phyloP scores from a whole-genome alignment of 2,113 vertebrate genomes.

The Catharus bicknelli region DNA sequence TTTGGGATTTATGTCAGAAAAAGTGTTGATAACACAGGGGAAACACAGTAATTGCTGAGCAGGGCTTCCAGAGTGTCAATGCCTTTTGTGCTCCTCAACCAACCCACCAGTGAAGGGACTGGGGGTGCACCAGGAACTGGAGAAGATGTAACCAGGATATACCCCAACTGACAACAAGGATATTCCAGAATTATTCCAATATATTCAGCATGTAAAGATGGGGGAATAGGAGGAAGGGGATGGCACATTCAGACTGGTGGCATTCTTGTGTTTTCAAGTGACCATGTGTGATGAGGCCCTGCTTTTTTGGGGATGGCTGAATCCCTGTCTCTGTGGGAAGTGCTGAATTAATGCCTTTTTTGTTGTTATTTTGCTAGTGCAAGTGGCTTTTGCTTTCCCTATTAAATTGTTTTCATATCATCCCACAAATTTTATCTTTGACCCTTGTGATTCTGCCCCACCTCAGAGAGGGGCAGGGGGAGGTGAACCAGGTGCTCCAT shows the following conservation, averaged over 20 bases:
- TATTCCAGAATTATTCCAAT: not conserved
- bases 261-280: not conserved
- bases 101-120: not conserved
- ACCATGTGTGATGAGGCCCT: fast-evolving
- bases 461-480: fast-evolving
- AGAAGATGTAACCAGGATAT: not conserved
- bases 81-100: not conserved
- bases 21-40: not conserved
- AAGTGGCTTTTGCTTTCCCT: not conserved
- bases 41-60: not conserved
- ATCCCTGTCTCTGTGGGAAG: fast-evolving
- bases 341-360: not conserved
- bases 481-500: not conserved
- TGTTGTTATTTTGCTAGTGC: not conserved
- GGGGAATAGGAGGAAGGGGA: not conserved
- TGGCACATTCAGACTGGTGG: not conserved
- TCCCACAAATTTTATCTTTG: not conserved
- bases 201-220: not conserved
- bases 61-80: fast-evolving
- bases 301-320: not conserved
- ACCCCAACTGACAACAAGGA: not conserved
- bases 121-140: no score
- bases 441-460: not conserved
- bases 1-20: not conserved
- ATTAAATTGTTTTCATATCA: not conserved